Evolutionary conservation across 2,888 invertebrate species (phyloP).

Genomic region (Adelphocoris suturalis): DNA sequence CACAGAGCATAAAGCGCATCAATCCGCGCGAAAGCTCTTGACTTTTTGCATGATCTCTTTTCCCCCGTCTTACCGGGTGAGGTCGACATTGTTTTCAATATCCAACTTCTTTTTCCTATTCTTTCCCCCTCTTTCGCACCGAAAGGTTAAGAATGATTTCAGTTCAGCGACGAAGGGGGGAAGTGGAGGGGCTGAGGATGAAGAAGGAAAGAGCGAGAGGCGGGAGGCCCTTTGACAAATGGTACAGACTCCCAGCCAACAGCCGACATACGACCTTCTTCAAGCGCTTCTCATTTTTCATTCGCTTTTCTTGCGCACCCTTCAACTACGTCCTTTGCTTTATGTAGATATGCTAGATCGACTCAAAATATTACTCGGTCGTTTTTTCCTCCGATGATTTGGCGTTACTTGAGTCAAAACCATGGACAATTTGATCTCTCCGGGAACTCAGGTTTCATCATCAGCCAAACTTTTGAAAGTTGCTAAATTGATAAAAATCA

Average conservation of each 20-base stretch:
- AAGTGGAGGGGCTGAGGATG: not conserved
- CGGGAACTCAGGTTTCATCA: too few species aligned
- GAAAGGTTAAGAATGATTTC: constrained; percentile 68
- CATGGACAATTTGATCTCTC: not conserved
- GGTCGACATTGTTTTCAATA: constrained; percentile 72
- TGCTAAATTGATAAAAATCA: too few species aligned
- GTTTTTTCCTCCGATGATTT: constrained; percentile 17
- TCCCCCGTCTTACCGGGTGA: not conserved
- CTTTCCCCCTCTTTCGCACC: constrained; percentile 45
- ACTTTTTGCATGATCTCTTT: constrained; percentile 61
- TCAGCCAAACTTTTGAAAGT: too few species aligned
- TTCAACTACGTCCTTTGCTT: constrained; percentile 62
- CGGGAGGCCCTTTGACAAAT: constrained; percentile 68
- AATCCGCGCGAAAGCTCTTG: constrained; percentile 69
- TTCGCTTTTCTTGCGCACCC: constrained; percentile 70
- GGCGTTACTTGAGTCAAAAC: constrained; percentile 9
- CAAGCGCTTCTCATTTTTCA: constrained; percentile 70
- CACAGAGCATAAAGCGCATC: constrained; percentile 73
- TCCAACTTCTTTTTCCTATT: constrained; percentile 49
- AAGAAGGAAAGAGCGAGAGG: not conserved
- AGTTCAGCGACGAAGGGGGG: not conserved
- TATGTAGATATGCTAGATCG: constrained; percentile 64
- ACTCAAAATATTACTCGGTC: constrained; percentile 59
- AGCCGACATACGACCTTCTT: constrained; percentile 71
- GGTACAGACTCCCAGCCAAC: constrained; percentile 69